Percentiles rank a stretch among this genome's conserved stretches.
Conservation (phyloP, 1,140 invertebrate genomes). For the Caenorhabditis briggsae region DNA sequence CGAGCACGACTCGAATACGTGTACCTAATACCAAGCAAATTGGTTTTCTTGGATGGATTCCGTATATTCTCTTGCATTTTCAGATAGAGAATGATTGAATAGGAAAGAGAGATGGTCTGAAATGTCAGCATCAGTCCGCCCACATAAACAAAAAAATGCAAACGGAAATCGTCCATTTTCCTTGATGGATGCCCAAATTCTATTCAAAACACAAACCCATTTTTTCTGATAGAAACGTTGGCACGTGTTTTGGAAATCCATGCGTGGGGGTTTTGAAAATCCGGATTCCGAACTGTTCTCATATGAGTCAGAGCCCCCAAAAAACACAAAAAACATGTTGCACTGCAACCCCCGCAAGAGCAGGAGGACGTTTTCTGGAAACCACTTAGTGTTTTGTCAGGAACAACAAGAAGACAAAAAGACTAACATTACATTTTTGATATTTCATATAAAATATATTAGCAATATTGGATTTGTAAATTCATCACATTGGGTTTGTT, state of each 20-base stretch:
- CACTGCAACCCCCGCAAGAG: background rate
- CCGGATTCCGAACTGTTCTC: background rate
- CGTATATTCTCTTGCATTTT: background rate
- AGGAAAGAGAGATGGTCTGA: background rate
- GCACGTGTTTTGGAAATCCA: too few species aligned
- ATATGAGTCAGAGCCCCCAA: slow-evolving; percentile 1
- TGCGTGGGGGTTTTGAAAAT: background rate
- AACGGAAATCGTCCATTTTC: background rate
- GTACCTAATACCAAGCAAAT: slow-evolving; percentile 27
- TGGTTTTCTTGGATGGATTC: background rate
- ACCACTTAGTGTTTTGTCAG: too few species aligned
- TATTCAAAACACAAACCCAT: background rate
- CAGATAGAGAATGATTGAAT: background rate
- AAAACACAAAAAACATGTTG: background rate
- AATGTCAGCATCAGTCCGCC: background rate
- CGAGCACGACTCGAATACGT: background rate
- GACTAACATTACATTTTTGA: too few species aligned
- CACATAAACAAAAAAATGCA: background rate
- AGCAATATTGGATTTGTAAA: too few species aligned
- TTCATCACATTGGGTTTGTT: too few species aligned
- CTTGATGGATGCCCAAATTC: background rate
- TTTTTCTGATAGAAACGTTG: background rate
- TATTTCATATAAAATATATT: too few species aligned
- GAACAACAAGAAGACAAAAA: too few species aligned
- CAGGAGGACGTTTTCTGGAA: background rate